Evolutionary conservation across 2,113 vertebrate genomes (phyloP).

Genomic region (Apeltes quadracus): DNA sequence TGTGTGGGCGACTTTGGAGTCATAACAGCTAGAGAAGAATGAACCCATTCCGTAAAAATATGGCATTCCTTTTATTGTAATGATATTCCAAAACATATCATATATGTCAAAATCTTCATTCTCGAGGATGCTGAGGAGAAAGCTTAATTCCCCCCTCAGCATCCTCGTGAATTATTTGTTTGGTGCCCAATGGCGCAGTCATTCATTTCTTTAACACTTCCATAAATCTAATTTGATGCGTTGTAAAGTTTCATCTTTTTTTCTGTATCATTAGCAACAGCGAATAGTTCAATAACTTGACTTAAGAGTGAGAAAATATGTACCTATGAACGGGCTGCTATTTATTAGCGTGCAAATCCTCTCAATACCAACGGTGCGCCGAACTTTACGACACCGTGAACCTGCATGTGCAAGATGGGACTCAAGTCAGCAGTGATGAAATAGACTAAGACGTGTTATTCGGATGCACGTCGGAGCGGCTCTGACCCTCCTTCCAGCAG

Average conservation of each 20-base stretch:
- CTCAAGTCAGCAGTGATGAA: neutral
- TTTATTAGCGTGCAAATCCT: neutral
- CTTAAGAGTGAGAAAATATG: neutral
- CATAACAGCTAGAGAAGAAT: neutral
- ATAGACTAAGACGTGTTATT: too few species aligned
- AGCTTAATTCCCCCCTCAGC: neutral
- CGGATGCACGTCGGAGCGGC: conserved; percentile 17
- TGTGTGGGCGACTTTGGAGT: neutral
- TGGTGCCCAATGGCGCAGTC: neutral
- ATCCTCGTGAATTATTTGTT: neutral
- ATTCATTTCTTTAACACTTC: neutral
- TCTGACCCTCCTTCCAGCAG: conserved; percentile 41
- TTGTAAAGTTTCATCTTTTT: neutral
- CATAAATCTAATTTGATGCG: neutral
- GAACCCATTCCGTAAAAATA: neutral
- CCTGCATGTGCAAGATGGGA: neutral
- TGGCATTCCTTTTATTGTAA: neutral
- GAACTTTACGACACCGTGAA: neutral
- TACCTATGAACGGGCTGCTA: too few species aligned
- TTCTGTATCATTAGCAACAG: neutral
- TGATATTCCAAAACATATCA: neutral
- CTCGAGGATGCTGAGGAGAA: too few species aligned
- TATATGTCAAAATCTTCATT: neutral
- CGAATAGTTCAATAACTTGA: neutral
- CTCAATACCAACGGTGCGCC: too few species aligned